These are phyloP conservation scores for Crypturellus tataupa DNA, from an alignment of 2,797 vertebrate species.

Conservation along the genomic window DNA sequence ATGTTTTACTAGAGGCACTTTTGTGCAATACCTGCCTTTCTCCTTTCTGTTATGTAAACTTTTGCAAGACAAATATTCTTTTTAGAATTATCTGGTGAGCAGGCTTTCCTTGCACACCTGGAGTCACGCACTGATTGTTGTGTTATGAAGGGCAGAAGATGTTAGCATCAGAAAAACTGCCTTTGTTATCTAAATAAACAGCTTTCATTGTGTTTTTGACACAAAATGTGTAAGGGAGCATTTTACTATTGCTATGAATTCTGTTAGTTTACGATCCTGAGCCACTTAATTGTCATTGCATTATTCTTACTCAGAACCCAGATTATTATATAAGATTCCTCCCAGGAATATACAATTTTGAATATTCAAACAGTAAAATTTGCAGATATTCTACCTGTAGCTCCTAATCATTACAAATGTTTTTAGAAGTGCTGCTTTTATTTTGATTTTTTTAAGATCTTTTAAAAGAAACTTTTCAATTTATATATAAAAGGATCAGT, in stretches of 20 bases:
- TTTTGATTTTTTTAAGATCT: not conserved
- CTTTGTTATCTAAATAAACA: not conserved
- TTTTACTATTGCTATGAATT: not conserved
- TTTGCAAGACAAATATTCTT: constrained; percentile 27
- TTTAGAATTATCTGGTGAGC: not conserved
- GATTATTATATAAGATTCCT: not conserved
- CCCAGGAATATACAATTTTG: not conserved
- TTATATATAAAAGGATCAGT: not conserved
- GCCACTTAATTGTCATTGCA: not conserved
- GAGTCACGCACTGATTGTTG: not conserved
- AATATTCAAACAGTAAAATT: not conserved
- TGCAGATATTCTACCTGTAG: not conserved
- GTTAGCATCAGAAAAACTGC: not conserved
- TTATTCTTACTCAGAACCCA: not conserved
- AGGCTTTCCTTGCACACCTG: not conserved
- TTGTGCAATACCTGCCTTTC: not conserved
- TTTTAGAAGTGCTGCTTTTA: not conserved
- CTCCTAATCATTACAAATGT: not conserved
- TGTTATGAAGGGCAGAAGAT: not conserved
- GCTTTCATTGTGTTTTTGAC: not conserved
- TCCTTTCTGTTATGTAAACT: constrained; percentile 24
- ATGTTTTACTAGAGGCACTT: constrained; percentile 10
- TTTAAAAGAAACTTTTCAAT: not conserved
- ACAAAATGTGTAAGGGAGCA: not conserved
- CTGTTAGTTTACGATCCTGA: not conserved